Percentiles rank a stretch among this genome's conserved stretches.
These are phyloP conservation scores for Semicossyphus pulcher DNA, from an alignment of 2,113 vertebrate genomes.

Conservation along the genomic window DNA sequence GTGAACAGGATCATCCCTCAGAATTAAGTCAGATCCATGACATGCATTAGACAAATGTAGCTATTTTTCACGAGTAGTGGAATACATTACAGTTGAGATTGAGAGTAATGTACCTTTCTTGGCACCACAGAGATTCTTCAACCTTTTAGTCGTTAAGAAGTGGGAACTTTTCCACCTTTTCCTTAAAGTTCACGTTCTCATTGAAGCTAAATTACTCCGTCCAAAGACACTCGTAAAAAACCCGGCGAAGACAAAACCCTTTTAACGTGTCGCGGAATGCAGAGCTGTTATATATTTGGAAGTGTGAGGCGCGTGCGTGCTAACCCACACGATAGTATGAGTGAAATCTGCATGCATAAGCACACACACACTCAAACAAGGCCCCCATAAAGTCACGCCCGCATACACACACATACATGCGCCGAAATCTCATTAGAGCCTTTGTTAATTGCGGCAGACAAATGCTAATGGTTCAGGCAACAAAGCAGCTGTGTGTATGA, in stretches of 20 bases:
- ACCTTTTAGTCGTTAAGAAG: constrained; percentile 78
- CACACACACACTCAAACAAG: constrained; percentile 79
- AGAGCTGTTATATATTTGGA: constrained; percentile 72
- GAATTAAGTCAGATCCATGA: constrained; percentile 75
- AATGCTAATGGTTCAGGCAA: constrained; percentile 88
- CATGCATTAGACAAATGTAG: constrained; percentile 79
- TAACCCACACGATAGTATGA: constrained; percentile 27
- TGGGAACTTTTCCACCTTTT: constrained; percentile 78
- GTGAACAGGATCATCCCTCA: constrained; percentile 70
- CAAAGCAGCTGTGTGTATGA: constrained; percentile 89
- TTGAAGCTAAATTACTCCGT: constrained; percentile 76
- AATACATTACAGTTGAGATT: constrained; percentile 74
- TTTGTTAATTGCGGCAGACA: constrained; percentile 92
- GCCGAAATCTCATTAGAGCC: constrained; percentile 94
- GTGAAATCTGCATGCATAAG: constrained; percentile 58
- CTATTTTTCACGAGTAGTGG: constrained; percentile 76
- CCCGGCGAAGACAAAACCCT: constrained; percentile 86
- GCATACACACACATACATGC: constrained; percentile 75
- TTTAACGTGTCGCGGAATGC: constrained; percentile 86
- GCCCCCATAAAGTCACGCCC: constrained; percentile 51
- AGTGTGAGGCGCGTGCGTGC: constrained; percentile 23
- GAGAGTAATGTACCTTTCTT: constrained; percentile 80
- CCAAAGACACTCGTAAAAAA: constrained; percentile 90
- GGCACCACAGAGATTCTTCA: constrained; percentile 76
- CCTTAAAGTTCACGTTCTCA: constrained; percentile 80